These are phyloP conservation scores for Rhizomys pruinosus DNA, from an alignment of 2,113 vertebrate genomes.

Conservation along the genomic window DNA sequence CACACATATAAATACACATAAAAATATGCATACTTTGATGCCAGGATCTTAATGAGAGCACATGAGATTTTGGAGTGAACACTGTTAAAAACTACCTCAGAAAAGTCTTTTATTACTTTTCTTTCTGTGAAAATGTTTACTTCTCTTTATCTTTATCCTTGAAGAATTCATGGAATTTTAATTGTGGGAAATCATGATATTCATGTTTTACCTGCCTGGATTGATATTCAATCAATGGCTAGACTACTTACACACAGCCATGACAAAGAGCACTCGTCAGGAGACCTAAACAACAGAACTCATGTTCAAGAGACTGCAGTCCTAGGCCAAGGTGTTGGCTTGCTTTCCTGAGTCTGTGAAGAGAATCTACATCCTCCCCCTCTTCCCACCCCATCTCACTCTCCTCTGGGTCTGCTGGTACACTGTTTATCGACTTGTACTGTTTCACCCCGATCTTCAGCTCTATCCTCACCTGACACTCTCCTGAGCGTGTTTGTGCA, in stretches of 20 bases:
- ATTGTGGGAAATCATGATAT: not conserved
- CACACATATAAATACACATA: not conserved
- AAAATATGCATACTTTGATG: too few relatives aligned
- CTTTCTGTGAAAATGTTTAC: not conserved
- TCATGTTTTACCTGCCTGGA: not conserved
- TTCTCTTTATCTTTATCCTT: not conserved
- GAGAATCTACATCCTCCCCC: fast-evolving
- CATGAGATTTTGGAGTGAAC: not conserved
- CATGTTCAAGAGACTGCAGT: not conserved
- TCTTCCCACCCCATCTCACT: fast-evolving
- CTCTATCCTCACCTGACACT: fast-evolving
- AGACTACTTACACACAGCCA: not conserved
- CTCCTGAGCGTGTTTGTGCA: too few relatives aligned
- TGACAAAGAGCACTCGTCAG: fast-evolving
- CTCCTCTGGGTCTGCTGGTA: fast-evolving
- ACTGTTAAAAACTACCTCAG: not conserved
- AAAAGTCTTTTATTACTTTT: not conserved
- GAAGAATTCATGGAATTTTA: not conserved
- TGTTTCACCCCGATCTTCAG: fast-evolving
- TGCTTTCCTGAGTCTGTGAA: fast-evolving
- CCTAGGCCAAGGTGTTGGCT: not conserved
- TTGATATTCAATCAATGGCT: too few relatives aligned
- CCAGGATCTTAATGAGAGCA: too few relatives aligned
- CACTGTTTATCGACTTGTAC: not conserved
- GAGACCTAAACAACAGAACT: too few relatives aligned